Percentiles rank a stretch among this genome's conserved stretches.
phyloP scores from a whole-genome alignment of 2,113 vertebrate genomes.

The Sakesphorus luctuosus region DNA sequence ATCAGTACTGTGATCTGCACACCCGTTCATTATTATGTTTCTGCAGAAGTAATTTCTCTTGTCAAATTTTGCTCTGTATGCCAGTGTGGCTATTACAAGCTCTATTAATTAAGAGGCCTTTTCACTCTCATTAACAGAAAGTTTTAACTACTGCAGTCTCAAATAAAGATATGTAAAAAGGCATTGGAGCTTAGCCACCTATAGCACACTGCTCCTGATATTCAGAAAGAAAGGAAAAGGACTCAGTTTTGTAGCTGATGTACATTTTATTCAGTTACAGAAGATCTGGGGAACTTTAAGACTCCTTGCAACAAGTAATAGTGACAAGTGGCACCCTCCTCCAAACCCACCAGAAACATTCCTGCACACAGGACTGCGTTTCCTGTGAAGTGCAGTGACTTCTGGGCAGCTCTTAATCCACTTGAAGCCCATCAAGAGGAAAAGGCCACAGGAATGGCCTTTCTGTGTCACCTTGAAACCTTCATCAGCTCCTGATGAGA shows the following conservation, averaged over 20 bases:
- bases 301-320: background rate
- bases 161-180: background rate
- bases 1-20: conserved; percentile 40
- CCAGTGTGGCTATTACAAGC: background rate
- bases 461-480: background rate
- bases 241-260: background rate
- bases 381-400: background rate
- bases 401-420: background rate
- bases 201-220: background rate
- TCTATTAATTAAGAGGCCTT: conserved; percentile 30
- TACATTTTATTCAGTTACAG: background rate
- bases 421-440: background rate
- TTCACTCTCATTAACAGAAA: conserved; percentile 9
- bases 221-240: background rate
- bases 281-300: background rate
- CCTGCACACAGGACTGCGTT: background rate
- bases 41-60: conserved; percentile 24
- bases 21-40: conserved; percentile 37
- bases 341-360: background rate
- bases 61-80: background rate
- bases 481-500: background rate
- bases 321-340: background rate
- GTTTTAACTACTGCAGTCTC: background rate
- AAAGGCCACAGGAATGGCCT: background rate
- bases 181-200: background rate